phyloP scores from a whole-genome alignment of 2,888 invertebrate genomes.

The Heliconius ethilla region DNA sequence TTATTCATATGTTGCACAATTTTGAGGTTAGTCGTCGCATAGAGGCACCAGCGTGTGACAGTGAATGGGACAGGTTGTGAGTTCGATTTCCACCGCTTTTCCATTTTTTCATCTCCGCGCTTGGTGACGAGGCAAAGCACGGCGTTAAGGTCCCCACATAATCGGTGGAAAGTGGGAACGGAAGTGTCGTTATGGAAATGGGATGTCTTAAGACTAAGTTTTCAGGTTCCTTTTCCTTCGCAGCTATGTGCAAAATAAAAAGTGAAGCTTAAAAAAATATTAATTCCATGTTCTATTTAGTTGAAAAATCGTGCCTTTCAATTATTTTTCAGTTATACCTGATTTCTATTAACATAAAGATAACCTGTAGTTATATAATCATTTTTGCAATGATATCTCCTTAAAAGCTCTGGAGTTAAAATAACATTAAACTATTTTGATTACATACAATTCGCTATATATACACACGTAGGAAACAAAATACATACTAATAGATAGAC shows the following conservation, averaged over 20 bases:
- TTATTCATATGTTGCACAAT: too few species aligned
- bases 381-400: background rate
- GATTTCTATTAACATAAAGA: background rate
- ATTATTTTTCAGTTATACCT: too few species aligned
- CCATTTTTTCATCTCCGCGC: background rate
- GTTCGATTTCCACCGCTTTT: background rate
- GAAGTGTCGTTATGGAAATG: background rate
- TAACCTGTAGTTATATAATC: background rate
- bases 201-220: background rate
- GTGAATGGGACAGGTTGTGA: background rate
- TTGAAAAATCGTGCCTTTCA: too few species aligned
- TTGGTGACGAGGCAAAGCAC: background rate
- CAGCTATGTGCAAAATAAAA: too few species aligned
- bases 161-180: background rate
- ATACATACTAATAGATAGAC: constrained; percentile 48
- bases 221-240: too few species aligned
- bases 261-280: too few species aligned
- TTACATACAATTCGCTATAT: constrained; percentile 24
- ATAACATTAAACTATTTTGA: background rate
- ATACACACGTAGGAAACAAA: constrained; percentile 40
- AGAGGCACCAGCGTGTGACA: background rate
- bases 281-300: too few species aligned
- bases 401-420: background rate
- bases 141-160: background rate
- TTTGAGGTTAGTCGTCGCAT: background rate